Percentiles rank a stretch among this genome's conserved stretches.
Evolutionary conservation across 2,113 vertebrate genomes (phyloP).

Genomic region (Apodemus speciosus): DNA sequence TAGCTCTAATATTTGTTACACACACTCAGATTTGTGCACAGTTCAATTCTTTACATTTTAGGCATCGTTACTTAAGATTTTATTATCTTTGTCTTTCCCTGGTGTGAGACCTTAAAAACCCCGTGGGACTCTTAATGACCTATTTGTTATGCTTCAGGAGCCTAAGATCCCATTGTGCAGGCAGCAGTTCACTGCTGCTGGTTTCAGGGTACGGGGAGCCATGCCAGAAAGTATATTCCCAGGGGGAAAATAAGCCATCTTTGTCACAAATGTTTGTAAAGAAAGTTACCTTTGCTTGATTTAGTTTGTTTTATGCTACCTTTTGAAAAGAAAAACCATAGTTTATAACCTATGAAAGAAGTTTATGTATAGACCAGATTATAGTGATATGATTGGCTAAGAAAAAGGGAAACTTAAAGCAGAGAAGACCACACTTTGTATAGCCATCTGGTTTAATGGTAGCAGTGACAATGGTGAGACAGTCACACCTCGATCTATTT

Average conservation of each 20-base stretch:
- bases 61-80: not conserved
- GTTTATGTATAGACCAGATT: not conserved
- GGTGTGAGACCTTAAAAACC: not conserved
- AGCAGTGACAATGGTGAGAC: not conserved
- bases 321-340: not conserved
- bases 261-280: conserved; percentile 5
- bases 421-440: not conserved
- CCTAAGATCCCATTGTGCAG: not conserved
- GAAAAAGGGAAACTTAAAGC: not conserved
- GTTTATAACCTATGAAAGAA: not conserved
- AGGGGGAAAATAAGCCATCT: not conserved
- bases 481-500: not conserved
- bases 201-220: not conserved
- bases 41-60: not conserved
- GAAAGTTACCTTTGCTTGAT: conserved; percentile 4
- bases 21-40: not conserved
- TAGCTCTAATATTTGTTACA: not conserved
- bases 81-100: not conserved
- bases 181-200: not conserved
- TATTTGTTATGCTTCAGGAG: not conserved
- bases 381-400: not conserved
- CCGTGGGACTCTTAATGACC: not conserved
- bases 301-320: not conserved
- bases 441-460: not conserved
- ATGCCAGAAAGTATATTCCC: not conserved